phyloP scores from a whole-genome alignment of 2,113 vertebrate genomes.

The Anseranas semipalmata region DNA sequence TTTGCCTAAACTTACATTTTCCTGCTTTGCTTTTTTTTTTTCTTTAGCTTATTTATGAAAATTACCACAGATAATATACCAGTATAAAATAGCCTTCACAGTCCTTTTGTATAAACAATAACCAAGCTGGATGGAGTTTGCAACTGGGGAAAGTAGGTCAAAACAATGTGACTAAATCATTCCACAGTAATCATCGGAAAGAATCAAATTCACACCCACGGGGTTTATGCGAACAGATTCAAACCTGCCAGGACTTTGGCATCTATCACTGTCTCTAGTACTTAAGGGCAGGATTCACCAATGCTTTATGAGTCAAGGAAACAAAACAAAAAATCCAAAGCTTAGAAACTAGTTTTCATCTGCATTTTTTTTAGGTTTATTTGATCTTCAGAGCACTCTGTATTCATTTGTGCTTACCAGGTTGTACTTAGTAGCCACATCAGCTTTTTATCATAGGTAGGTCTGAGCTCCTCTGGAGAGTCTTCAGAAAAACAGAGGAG shows the following conservation, averaged over 20 bases:
- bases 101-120: not conserved
- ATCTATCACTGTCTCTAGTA: not conserved
- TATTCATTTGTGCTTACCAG: not conserved
- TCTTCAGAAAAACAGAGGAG: not conserved
- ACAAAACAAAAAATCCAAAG: constrained; percentile 8
- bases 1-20: not conserved
- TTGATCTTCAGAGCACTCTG: not conserved
- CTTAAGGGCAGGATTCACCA: constrained; percentile 2
- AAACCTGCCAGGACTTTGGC: constrained; percentile 58
- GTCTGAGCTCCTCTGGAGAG: not conserved
- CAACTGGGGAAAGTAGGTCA: constrained; percentile 30
- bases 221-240: constrained; percentile 37
- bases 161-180: constrained; percentile 46
- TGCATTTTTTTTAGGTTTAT: not conserved
- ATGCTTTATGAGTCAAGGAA: constrained; percentile 32
- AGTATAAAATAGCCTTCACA: not conserved
- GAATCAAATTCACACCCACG: constrained; percentile 46
- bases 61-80: not conserved
- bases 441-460: not conserved
- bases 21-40: not conserved
- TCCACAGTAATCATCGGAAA: constrained; percentile 35
- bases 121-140: not conserved
- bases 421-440: not conserved
- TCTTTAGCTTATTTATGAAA: not conserved
- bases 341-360: not conserved